phyloP scores from a whole-genome alignment of 2,113 vertebrate genomes.

The Butastur rufipennis region DNA sequence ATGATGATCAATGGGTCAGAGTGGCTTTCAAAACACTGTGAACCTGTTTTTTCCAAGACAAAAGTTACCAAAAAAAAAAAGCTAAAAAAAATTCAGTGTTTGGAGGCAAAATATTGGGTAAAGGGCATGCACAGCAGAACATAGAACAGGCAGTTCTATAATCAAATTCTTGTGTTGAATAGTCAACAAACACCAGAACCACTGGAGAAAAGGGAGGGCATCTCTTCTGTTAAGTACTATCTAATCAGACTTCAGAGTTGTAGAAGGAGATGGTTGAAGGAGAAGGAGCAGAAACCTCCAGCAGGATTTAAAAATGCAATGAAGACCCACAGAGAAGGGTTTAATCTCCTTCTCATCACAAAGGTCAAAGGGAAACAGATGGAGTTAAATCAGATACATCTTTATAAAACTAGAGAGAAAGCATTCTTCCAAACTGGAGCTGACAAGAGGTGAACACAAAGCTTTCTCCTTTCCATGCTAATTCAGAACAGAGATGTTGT shows the following conservation, averaged over 20 bases:
- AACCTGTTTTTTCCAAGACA: not conserved
- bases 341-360: not conserved
- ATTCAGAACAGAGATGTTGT: constrained; percentile 3
- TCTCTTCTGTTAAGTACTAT: not conserved
- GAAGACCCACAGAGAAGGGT: not conserved
- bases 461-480: not conserved
- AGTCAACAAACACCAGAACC: not conserved
- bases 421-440: not conserved
- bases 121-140: not conserved
- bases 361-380: constrained; percentile 11
- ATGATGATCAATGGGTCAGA: not conserved
- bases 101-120: not conserved
- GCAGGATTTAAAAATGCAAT: not conserved
- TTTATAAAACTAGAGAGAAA: not conserved
- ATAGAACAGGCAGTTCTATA: not conserved
- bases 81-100: not conserved
- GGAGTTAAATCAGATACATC: not conserved
- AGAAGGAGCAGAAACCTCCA: not conserved
- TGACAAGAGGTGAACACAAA: not conserved
- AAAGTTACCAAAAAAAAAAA: not conserved
- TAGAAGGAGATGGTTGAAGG: not conserved
- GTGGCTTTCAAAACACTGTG: not conserved
- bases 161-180: not conserved
- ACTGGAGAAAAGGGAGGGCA: not conserved
- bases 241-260: not conserved